phyloP scores from a whole-genome alignment of 2,797 vertebrate species.

The Poeciliopsis presidionis region DNA sequence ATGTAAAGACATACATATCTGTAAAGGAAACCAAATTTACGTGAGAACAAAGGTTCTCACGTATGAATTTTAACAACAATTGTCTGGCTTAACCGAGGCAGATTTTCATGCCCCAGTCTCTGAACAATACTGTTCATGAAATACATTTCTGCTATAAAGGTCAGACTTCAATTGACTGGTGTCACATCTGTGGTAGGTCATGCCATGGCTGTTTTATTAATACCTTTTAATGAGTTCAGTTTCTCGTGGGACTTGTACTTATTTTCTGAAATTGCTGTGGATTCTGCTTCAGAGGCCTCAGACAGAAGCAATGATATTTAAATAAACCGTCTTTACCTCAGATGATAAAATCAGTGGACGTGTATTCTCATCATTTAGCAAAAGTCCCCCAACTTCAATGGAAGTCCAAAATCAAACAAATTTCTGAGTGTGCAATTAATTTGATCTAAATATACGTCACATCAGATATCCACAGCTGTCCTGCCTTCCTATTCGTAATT shows the following conservation, averaged over 20 bases:
- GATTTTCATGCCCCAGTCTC: neutral
- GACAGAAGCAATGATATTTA: neutral
- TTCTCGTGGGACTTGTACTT: neutral
- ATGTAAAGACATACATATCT: too few relatives aligned
- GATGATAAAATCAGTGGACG: neutral
- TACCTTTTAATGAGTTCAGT: neutral
- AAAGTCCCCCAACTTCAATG: neutral
- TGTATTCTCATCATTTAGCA: neutral
- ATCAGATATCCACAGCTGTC: slow-evolving; percentile 7
- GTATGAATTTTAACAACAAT: neutral
- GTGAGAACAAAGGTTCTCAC: too few relatives aligned
- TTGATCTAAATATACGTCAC: neutral
- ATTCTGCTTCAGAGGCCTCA: neutral
- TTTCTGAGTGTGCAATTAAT: neutral
- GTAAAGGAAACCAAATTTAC: neutral
- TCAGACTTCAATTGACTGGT: neutral
- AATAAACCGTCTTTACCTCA: neutral
- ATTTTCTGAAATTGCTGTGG: neutral
- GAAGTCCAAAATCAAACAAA: slow-evolving; percentile 6
- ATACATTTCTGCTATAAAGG: neutral
- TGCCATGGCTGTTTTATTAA: neutral
- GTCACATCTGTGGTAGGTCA: neutral
- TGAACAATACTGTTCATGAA: neutral
- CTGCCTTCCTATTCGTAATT: neutral
- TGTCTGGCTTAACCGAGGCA: neutral